These are phyloP conservation scores for Oegoconia quadripuncta DNA, from an alignment of 2,888 invertebrate species.

Conservation along the genomic window DNA sequence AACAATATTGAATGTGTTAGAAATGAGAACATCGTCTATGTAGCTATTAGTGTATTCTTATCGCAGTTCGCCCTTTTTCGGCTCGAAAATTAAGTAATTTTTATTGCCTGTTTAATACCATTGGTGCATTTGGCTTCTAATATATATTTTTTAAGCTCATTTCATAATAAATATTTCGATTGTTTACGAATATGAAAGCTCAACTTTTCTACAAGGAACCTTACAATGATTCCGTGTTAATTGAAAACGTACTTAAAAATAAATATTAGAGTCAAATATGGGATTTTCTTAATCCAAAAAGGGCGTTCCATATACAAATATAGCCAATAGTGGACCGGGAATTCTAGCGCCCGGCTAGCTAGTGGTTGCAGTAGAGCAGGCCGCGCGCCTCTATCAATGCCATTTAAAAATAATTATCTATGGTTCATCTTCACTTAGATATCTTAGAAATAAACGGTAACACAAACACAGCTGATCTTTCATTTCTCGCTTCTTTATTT, in stretches of 20 bases:
- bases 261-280: background rate
- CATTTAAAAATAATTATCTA: constrained; percentile 51
- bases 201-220: background rate
- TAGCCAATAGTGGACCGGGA: constrained; percentile 32
- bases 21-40: constrained; percentile 38
- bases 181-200: too few relatives aligned
- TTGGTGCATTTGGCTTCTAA: constrained; percentile 5
- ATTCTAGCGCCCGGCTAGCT: constrained; percentile 51
- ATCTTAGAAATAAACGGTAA: constrained; percentile 74
- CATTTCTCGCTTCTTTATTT: constrained; percentile 68
- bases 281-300: constrained; percentile 26
- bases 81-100: background rate
- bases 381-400: constrained; percentile 68
- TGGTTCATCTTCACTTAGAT: constrained; percentile 76
- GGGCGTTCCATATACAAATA: constrained; percentile 26
- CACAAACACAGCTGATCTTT: constrained; percentile 74
- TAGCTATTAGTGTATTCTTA: constrained; percentile 49
- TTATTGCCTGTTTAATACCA: background rate
- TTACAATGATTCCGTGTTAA: background rate
- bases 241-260: background rate
- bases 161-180: too few relatives aligned
- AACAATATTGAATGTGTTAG: constrained; percentile 58
- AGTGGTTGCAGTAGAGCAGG: constrained; percentile 58
- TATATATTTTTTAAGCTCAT: background rate
- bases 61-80: constrained; percentile 41